These are phyloP conservation scores for Pseudoips prasinana DNA, from an alignment of 2,888 invertebrate species.

Conservation along the genomic window DNA sequence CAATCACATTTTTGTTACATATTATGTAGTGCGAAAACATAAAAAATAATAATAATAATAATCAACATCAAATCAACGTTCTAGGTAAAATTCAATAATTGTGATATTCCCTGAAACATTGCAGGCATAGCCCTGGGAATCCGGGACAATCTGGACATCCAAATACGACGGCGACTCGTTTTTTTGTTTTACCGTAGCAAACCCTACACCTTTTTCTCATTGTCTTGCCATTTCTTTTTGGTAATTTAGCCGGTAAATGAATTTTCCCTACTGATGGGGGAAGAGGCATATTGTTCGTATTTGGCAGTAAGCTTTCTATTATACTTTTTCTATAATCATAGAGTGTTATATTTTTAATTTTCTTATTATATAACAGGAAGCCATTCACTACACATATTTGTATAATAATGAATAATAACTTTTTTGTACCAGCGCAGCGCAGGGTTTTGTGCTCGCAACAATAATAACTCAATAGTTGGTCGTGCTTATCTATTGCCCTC, in stretches of 20 bases:
- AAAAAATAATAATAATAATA: no score
- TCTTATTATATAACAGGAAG: conserved; percentile 17
- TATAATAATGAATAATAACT: conserved; percentile 14
- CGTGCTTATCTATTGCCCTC: conserved; percentile 21
- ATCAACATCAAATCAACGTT: no score
- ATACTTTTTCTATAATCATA: conserved; percentile 15
- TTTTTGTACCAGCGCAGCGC: conserved; percentile 6
- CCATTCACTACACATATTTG: conserved; percentile 20
- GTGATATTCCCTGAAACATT: conserved; percentile 16
- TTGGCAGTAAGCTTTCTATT: conserved; percentile 3
- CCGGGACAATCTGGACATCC: conserved; percentile 19
- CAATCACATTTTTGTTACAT: no score
- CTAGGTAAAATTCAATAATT: conserved; percentile 13
- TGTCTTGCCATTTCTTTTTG: conserved; percentile 14
- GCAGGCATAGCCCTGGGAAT: conserved; percentile 17
- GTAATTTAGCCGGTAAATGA: conserved; percentile 15
- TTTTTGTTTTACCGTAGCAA: conserved; percentile 17
- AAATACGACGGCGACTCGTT: conserved; percentile 11
- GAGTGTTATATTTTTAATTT: conserved; percentile 10
- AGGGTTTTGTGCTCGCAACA: conserved; percentile 18
- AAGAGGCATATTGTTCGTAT: conserved; percentile 13
- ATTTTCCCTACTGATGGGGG: conserved; percentile 14
- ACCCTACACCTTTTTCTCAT: conserved; percentile 16
- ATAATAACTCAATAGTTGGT: conserved; percentile 21
- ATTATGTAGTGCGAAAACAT: no score